Evolutionary conservation across 2,888 invertebrate species (phyloP).

Genomic region (Metellina segmentata): DNA sequence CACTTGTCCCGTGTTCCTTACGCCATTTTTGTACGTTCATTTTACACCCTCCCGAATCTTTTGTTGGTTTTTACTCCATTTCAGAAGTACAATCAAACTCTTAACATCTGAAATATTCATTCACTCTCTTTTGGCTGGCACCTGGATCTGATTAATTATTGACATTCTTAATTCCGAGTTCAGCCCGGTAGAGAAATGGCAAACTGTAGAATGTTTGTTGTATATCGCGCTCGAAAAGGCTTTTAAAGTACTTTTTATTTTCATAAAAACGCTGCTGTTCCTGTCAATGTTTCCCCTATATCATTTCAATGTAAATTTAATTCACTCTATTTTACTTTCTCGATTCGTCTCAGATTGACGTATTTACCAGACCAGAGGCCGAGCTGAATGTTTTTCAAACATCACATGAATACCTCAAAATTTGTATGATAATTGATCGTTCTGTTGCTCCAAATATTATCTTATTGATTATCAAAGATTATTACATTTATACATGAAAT

Average conservation of each 20-base stretch:
- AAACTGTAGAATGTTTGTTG: conserved; percentile 34
- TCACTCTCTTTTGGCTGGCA: conserved; percentile 40
- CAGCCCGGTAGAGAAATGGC: conserved; percentile 64
- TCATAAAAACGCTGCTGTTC: background rate
- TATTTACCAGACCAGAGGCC: conserved; percentile 53
- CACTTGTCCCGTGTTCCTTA: conserved; percentile 29
- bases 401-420: conserved; percentile 21
- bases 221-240: conserved; percentile 27
- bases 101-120: no score
- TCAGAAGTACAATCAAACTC: background rate
- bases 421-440: conserved; percentile 28
- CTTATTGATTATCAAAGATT: conserved; percentile 26
- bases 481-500: conserved; percentile 9
- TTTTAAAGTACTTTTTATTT: conserved; percentile 6
- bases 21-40: background rate
- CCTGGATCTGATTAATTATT: conserved; percentile 42
- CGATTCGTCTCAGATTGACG: background rate
- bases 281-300: background rate
- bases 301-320: conserved; percentile 7
- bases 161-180: conserved; percentile 9
- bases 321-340: background rate
- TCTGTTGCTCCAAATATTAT: conserved; percentile 18
- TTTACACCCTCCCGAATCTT: background rate
- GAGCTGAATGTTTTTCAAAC: conserved; percentile 25
- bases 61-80: background rate